Base-by-base conservation (phyloP, 2,113 vertebrate species). In the Cephalopterus ornatus region DNA sequence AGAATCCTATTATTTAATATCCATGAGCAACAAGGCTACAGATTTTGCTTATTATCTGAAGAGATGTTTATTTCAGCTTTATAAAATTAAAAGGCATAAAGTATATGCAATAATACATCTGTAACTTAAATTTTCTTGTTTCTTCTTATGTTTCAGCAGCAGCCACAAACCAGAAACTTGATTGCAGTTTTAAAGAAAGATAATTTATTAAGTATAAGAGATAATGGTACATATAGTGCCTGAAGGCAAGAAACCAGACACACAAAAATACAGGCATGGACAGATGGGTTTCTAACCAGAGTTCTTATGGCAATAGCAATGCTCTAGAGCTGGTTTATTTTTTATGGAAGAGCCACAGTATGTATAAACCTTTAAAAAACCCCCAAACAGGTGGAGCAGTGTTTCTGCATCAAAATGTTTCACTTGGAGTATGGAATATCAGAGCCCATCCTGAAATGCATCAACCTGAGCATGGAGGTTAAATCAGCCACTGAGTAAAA, bases 1-100 rank as follows among this genome's bases (percentile, higher is more conserved):
- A 85, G 55, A 73, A 91, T 74, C 65, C 61, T 76, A 46, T 92
- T 88, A 87, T 77, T 91, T 95, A 92, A n/a, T 78, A 24, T 85
- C 76, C 46, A 49, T 30, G 18, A 92, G 80, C 77, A 88, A 62
- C 23, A 49, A 79, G 58, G n/a, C 44, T 95, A 22, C 35, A 74
- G 65, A 81, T 89, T 94, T 89, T 67, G 4, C 37, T 75, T 63
- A 58, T 52, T 85, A 53, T 65, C 32, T 0, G 0, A 88, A 67
- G 44, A 77, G 33, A 24, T 55, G 7, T 27, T 84, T 88, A 74
- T 58, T 73, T 81, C 39, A 19, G 6, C 72, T 84, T 84, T 73
- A 52, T 55, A 72, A 86, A 94, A 83, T 84, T 47, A 75, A 78
- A 89, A 85, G 74, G 2, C 33, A 44, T 44, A 30, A 70, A 78